Percentiles rank a stretch among this genome's conserved stretches.
These are phyloP conservation scores for Synergus laeviventris DNA, from an alignment of 2,888 invertebrate species.

Conservation along the genomic window DNA sequence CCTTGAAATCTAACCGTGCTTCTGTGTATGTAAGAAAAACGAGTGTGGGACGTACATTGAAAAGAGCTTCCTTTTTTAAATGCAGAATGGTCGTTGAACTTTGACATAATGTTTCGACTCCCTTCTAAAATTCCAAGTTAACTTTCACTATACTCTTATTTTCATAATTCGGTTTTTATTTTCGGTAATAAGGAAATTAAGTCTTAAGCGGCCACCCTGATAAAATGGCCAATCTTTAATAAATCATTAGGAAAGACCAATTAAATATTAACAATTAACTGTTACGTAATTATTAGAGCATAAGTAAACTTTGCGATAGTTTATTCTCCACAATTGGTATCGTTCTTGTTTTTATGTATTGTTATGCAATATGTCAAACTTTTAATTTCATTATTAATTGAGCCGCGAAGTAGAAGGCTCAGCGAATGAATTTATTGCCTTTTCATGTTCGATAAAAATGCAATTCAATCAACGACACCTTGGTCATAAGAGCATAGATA, in stretches of 20 bases:
- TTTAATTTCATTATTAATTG: background rate
- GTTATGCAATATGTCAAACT: background rate
- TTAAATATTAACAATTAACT: background rate
- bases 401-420: background rate
- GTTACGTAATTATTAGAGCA: background rate
- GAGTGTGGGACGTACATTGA: conserved; percentile 47
- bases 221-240: too few relatives aligned
- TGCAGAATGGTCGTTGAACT: conserved; percentile 54
- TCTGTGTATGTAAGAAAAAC: conserved; percentile 42
- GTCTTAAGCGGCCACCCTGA: too few relatives aligned
- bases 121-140: conserved; percentile 29
- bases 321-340: background rate
- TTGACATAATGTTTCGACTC: conserved; percentile 57
- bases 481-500: background rate
- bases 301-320: background rate
- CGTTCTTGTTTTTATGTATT: background rate
- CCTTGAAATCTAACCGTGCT: conserved; percentile 48
- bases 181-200: background rate
- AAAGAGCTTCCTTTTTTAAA: conserved; percentile 45
- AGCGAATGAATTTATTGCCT: background rate
- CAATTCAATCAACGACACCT: background rate
- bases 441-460: background rate
- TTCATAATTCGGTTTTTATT: background rate
- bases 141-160: background rate
- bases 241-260: too few relatives aligned